Base-by-base conservation (phyloP, 92 coral and sea anemone species). In the Pocillopora meandrina region DNA sequence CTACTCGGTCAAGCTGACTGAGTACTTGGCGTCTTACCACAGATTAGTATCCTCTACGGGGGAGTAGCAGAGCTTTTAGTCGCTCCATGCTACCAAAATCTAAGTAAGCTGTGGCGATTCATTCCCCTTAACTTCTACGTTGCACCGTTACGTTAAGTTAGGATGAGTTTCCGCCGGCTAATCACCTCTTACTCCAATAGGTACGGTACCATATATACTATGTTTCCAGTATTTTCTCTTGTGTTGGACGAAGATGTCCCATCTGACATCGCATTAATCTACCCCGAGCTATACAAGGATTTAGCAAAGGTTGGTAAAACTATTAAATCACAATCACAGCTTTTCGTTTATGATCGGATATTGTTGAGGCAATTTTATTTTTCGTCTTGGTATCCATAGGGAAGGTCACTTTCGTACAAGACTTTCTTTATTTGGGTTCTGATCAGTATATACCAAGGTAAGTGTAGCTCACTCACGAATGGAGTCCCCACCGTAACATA, bases 191-290 rank as follows among this genome's bases (percentile, higher is more conserved):
- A 16, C 26, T 56, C 2, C 73, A 88, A 36, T 65, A 96, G 99
- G 12, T 96, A 96, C 76, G 93, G 98, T 68, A 96, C 99, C 0
- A 79, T 91, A 13, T 96, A 96, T 89, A 96, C 99, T 1, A 96
- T 94, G 98, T 92, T 96, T 55, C 99, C 99, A 52, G 99, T 96
- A 59, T 96, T 92, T 80, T 96, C 99, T 58, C 95, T 96, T 19
- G 99, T 96, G 17, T 88, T 95, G 80, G 99, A 96, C 73, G 99
- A 90, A 63, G 99, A 96, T 83, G 99, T 96, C 23, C 92, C 99
- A 2, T 92, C 94, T 67, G 99, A 96, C 71, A 94, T 95, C 82
- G 99, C 99, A 18, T 82, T 96, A 33, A 75, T 95, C 1, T 96
- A 94, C 64, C 99, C 99, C 26, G 99, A 96, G 78, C 84, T 96